These are phyloP conservation scores for Caenorhabditis imperialis DNA, from an alignment of 2,888 invertebrate species.

Conservation along the genomic window DNA sequence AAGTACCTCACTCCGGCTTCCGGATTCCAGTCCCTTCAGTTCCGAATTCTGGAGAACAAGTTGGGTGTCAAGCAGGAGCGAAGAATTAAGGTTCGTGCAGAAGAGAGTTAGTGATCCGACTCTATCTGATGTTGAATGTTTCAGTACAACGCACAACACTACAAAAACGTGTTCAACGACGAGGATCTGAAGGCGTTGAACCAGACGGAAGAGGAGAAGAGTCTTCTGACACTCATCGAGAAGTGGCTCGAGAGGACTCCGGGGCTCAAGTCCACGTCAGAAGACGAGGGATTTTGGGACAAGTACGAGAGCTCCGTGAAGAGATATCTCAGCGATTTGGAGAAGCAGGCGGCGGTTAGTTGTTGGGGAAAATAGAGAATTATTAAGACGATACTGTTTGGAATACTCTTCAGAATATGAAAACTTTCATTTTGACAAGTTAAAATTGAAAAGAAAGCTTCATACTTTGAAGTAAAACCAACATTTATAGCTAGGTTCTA, in stretches of 20 bases:
- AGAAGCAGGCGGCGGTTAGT: conserved; percentile 76
- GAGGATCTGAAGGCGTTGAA: conserved; percentile 68
- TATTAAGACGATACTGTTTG: too few species aligned
- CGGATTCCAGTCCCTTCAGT: conserved; percentile 96
- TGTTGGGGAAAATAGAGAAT: too few species aligned
- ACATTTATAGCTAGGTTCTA: too few species aligned
- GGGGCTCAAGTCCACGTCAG: conserved; percentile 83
- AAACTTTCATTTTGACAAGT: too few species aligned
- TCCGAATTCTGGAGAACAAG: conserved; percentile 95
- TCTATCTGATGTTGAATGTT: too few species aligned
- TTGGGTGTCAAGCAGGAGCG: conserved; percentile 80
- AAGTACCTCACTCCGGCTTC: conserved; percentile 93
- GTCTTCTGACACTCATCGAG: conserved; percentile 87
- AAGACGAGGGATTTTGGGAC: conserved; percentile 90
- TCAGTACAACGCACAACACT: conserved; percentile 90
- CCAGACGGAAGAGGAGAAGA: conserved; percentile 85
- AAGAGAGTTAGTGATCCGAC: too few species aligned
- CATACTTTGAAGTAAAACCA: too few species aligned
- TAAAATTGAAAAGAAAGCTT: too few species aligned
- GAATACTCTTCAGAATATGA: too few species aligned
- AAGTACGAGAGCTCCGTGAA: conserved; percentile 84
- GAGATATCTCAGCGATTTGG: conserved; percentile 82
- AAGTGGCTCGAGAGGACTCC: conserved; percentile 88
- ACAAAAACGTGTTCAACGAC: conserved; percentile 79
- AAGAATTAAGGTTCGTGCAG: conserved; percentile 63